Evolutionary conservation across 2,888 invertebrate species (phyloP).

Genomic region (Harpagoxenus sublaevis): DNA sequence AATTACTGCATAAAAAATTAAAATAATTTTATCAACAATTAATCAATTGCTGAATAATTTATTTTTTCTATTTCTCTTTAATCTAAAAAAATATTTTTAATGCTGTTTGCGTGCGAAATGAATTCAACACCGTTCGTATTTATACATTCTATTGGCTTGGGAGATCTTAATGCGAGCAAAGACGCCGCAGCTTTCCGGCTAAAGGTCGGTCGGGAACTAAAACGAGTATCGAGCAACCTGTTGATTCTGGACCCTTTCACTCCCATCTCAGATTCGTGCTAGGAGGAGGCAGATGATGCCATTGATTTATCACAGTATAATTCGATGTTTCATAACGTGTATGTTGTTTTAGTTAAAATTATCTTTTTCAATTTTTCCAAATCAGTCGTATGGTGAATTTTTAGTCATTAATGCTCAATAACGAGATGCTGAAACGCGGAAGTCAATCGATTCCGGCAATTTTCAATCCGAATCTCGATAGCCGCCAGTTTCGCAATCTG

Average conservation of each 20-base stretch:
- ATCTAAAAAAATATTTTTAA: not conserved
- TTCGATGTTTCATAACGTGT: constrained; percentile 48
- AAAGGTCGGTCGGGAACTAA: constrained; percentile 73
- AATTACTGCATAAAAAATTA: not conserved
- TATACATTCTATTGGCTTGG: constrained; percentile 13
- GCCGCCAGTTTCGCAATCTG: constrained; percentile 29
- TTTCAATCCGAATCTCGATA: constrained; percentile 1
- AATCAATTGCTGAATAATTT: not conserved
- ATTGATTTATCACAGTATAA: constrained; percentile 51
- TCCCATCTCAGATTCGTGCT: constrained; percentile 49
- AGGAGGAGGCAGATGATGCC: constrained; percentile 33
- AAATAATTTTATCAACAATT: not conserved
- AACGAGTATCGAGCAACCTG: constrained; percentile 75
- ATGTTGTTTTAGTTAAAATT: not conserved
- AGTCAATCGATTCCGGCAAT: constrained; percentile 4
- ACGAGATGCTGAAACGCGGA: not conserved
- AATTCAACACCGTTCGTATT: not conserved
- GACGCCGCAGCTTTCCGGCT: constrained; percentile 66
- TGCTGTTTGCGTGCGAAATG: not conserved
- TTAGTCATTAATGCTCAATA: not conserved
- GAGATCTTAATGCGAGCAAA: constrained; percentile 71
- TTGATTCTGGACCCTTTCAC: constrained; percentile 79
- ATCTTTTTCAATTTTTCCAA: not conserved
- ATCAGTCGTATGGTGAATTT: not conserved
- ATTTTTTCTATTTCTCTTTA: not conserved